Evolutionary conservation across 35 echinoderm and acorn worm genomes (phyloP), one percentile per base, ranked within the genome.

Genomic region (Eucidaris tribuloides): DNA sequence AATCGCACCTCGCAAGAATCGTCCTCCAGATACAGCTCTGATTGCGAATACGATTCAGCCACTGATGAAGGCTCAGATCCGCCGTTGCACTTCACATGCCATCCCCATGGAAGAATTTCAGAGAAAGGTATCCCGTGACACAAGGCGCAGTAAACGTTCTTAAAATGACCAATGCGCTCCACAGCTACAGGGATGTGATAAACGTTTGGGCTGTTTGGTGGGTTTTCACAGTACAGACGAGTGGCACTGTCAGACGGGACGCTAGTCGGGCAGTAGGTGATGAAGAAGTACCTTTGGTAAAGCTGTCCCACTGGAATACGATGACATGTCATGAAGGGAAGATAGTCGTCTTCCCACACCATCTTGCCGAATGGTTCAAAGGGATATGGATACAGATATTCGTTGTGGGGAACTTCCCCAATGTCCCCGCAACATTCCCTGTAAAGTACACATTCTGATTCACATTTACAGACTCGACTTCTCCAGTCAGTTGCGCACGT

Each of bases 81-180:
- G 54, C 27, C 52, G 22, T 20, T 29, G 28, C 77, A 83, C 1
- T 45, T 18, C 38, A 25, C 18, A 7, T 60, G 2, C 55, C 2
- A 29, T 13, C 6, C 0, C 82, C 82, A 84, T 14, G 17, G 46
- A 2, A 29, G 7, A 35, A 84, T 32, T 17, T 45, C 22, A 24
- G 3, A 9, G 20, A 17, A 42, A 18, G 62, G 11, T 25, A 87
- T 31, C 4, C 74, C 84, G 45, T 87, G 70, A 45, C 84, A 87
- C 25, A 87, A 34, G 14, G 71, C 84, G 35, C 84, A 87, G 42
- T 62, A 79, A 4, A 61, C 44, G 31, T 87, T 87, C 56, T 46
- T 87, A 17, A 78, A 87, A 20, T 87, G 72, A 14, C 52, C 68
- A 20, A 74, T 74, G 14, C 68, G 13, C 30, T 44, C 15, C 18